Conservation (phyloP, 30 jellyfish, hydroid and myxozoan species). For the Pelagia noctiluca region DNA sequence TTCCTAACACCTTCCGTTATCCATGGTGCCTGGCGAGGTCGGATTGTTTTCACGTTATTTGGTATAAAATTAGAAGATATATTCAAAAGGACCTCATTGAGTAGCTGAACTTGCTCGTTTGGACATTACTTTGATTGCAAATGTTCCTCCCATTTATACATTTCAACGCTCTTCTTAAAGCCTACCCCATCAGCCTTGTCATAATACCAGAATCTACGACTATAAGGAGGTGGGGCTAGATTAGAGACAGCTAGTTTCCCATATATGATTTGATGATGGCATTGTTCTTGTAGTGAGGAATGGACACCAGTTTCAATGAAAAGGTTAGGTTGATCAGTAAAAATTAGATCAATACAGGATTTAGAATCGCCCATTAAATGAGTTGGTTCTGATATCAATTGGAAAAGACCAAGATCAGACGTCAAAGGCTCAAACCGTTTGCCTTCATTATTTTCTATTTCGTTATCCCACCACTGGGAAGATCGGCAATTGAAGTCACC, state of each 20-base stretch:
- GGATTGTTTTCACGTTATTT: slow-evolving; percentile 17
- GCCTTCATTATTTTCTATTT: slow-evolving; percentile 50
- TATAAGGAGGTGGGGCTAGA: slow-evolving; percentile 62
- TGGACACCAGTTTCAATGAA: slow-evolving; percentile 61
- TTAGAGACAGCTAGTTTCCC: slow-evolving; percentile 39
- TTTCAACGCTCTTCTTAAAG: slow-evolving; percentile 33
- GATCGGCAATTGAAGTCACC: slow-evolving; percentile 49
- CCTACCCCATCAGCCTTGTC: slow-evolving; percentile 34
- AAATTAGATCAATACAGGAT: slow-evolving; percentile 55
- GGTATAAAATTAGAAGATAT: slow-evolving; percentile 56
- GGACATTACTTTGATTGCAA: slow-evolving; percentile 12
- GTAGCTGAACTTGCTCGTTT: slow-evolving; percentile 20
- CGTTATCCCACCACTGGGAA: slow-evolving; percentile 63
- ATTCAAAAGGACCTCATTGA: slow-evolving; percentile 49
- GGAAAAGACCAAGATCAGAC: slow-evolving; percentile 41
- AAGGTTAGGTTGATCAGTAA: slow-evolving; percentile 55
- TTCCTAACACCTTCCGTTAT: slow-evolving; percentile 27
- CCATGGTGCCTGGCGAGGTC: slow-evolving; percentile 56
- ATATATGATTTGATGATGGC: slow-evolving; percentile 40
- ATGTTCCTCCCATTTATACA: slow-evolving; percentile 27
- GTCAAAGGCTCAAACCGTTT: slow-evolving; percentile 34
- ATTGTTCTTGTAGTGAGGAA: slow-evolving; percentile 48
- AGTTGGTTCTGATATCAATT: slow-evolving; percentile 35
- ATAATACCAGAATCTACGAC: slow-evolving; percentile 43
- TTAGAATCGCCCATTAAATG: slow-evolving; percentile 50